Evolutionary conservation across 2,113 vertebrate species (phyloP).

Genomic region (human (Homo sapiens)): GRCh38 chr14:70966501-70967000

Average conservation of each 20-base stretch:
- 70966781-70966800: conserved; percentile 17
- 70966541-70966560: not conserved
- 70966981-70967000: conserved; percentile 36
- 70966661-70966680: not conserved
- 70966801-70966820: not conserved
- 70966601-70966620: not conserved
- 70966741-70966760: not conserved
- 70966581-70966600: not conserved
- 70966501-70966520: not conserved
- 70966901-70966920: not conserved
- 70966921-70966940: not conserved
- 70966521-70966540: not conserved
- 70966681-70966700: not conserved
- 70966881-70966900: not conserved
- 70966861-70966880: not conserved
- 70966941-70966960: not conserved
- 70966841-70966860: not conserved
- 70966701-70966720: not conserved
- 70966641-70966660: not conserved
- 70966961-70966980: not conserved
- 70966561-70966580: not conserved
- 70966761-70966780: not conserved
- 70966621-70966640: not conserved
- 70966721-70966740: not conserved
- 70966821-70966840: conserved; percentile 6